Base-by-base conservation (phyloP, 1,140 invertebrate genomes). In the Teleogryllus occipitalis region DNA sequence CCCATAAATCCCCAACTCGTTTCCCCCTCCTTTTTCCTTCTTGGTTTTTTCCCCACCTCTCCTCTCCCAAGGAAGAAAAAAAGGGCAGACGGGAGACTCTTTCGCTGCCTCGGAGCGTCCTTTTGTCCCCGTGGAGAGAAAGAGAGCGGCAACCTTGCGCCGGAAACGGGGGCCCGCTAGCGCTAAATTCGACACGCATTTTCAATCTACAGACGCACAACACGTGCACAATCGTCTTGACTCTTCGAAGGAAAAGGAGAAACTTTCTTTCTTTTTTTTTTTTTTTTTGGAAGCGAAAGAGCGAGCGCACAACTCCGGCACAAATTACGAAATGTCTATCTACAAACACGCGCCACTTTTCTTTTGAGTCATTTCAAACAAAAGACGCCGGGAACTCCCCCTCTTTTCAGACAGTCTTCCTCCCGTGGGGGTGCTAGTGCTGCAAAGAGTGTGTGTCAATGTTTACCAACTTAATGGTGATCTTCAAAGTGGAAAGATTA, bases 401-500 rank as follows among this genome's bases (percentile, higher is more conserved):
- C 10, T 14, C 54, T 65, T 7, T 18, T 65, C 54, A 18, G 18
- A 2, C 54, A 18, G 54, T 10, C 2, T 18, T 10, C 54, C 10
- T 18, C 10, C 18, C 54, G 54, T 10, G 18, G 54, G 10, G 54
- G 18, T 14, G 54, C 10, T 14, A 18, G 54, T 14, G 18, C 54
- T 65, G 18, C 54, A 65, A 65, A 65, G 27, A 5, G 54, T 65
- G 54, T 65, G 54, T 65, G 54, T 65, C 54, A 65, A 65, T 65
- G 54, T 65, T 65, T 65, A 65, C 54, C 10, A 18, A 65, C 10
- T 65, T 65, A 65, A 65, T 65, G 54, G 54, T 65, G 54, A 65
- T 65, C 54, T 65, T 65, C 54, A 65, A 65, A 65, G 54, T 65
- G 54, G 54, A 65, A 65, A 65, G 54, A 65, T 65, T 65, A 65